Evolutionary conservation across 1,140 invertebrate species (phyloP).

Genomic region (Phortica variegata): DNA sequence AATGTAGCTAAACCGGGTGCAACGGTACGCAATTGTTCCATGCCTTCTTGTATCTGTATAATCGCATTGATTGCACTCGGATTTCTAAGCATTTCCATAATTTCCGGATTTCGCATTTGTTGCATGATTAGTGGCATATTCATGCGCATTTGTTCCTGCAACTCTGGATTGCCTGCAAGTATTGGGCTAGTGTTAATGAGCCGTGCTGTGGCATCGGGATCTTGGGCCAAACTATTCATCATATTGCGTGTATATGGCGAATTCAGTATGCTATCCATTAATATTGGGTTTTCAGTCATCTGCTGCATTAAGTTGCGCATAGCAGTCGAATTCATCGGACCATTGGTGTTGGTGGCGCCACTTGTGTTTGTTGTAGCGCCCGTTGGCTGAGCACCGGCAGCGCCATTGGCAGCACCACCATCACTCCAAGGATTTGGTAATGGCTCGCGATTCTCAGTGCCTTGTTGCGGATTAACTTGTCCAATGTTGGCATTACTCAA

Average conservation of each 20-base stretch:
- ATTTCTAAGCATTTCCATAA: constrained; percentile 88
- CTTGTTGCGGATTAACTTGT: constrained; percentile 74
- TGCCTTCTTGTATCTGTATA: constrained; percentile 93
- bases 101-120: constrained; percentile 92
- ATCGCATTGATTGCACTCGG: constrained; percentile 91
- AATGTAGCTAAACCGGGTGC: constrained; percentile 79
- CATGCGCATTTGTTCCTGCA: constrained; percentile 83
- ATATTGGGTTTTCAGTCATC: constrained; percentile 88
- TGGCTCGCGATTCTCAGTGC: constrained; percentile 92
- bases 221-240: constrained; percentile 80
- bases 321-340: constrained; percentile 72
- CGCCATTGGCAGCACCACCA: constrained; percentile 19
- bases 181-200: constrained; percentile 72
- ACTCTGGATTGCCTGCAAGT: constrained; percentile 82
- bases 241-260: constrained; percentile 89
- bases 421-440: constrained; percentile 92
- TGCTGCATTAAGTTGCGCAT: constrained; percentile 91
- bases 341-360: too few species aligned
- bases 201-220: constrained; percentile 78
- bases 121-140: constrained; percentile 88
- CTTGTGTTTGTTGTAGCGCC: too few species aligned
- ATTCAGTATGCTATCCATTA: constrained; percentile 88
- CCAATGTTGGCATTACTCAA: constrained; percentile 65
- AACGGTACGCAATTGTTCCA: constrained; percentile 84
- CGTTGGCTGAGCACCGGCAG: constrained; percentile 32